Conservation (phyloP, 2,888 invertebrate genomes). For the Stictocephala bisonia region DNA sequence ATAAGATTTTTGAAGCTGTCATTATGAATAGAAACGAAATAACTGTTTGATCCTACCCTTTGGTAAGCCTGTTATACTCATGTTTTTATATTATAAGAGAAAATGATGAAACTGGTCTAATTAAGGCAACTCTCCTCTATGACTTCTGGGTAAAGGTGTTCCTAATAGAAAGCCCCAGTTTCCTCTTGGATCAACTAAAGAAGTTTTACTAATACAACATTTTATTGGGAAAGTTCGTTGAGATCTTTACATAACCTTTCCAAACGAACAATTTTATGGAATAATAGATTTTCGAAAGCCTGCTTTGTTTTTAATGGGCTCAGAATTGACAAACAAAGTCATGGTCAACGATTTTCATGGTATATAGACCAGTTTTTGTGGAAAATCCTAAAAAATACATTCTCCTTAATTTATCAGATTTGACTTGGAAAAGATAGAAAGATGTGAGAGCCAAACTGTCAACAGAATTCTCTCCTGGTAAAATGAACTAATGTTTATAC, state of each 20-base stretch:
- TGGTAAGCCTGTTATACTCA: too few species aligned
- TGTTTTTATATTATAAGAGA: too few species aligned
- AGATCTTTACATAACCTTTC: constrained; percentile 11
- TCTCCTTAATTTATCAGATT: constrained; percentile 63
- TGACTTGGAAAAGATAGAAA: constrained; percentile 63
- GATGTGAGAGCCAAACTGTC: constrained; percentile 67
- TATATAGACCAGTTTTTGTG: constrained; percentile 66
- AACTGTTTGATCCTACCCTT: too few species aligned
- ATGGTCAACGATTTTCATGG: constrained; percentile 72
- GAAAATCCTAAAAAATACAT: constrained; percentile 59
- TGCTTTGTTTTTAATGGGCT: constrained; percentile 68
- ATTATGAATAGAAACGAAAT: too few species aligned
- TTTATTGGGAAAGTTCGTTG: constrained; percentile 65
- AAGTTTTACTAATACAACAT: constrained; percentile 61
- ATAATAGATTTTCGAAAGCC: constrained; percentile 61
- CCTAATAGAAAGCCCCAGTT: constrained; percentile 64
- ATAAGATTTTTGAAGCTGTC: too few species aligned
- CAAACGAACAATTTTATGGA: constrained; percentile 20
- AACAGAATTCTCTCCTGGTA: constrained; percentile 70
- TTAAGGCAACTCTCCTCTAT: too few species aligned
- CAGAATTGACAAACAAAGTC: constrained; percentile 70
- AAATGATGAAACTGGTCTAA: too few species aligned
- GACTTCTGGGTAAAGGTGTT: constrained; percentile 67
- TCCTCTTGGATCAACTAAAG: constrained; percentile 19
- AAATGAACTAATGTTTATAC: constrained; percentile 68